Percentiles rank a stretch among this genome's conserved stretches.
Evolutionary conservation across 2,113 vertebrate genomes (phyloP).

Genomic region (Zapornia atra): DNA sequence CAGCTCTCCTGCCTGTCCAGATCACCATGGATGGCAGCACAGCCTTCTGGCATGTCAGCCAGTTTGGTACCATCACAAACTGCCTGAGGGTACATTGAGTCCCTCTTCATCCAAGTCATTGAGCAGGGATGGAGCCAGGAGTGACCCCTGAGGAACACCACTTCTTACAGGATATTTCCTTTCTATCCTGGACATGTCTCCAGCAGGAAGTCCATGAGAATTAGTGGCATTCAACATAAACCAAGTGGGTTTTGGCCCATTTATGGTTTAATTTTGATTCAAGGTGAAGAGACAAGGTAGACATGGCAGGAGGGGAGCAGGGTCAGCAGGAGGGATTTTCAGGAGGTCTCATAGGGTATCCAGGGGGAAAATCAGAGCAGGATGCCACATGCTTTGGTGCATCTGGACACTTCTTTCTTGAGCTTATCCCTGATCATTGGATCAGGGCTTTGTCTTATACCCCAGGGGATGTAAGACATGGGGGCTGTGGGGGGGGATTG

Average conservation of each 20-base stretch:
- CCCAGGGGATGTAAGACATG: no score
- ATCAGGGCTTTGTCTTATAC: neutral
- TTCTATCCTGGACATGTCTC: neutral
- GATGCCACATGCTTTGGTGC: neutral
- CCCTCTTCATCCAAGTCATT: no score
- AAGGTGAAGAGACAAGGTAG: neutral
- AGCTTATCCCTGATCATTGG: neutral
- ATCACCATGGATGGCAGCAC: no score
- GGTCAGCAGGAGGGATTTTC: neutral
- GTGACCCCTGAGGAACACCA: no score
- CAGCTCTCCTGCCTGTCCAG: no score
- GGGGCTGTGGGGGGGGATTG: neutral
- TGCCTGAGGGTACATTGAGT: no score
- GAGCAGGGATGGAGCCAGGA: no score
- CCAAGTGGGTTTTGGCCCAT: neutral
- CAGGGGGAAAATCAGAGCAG: neutral
- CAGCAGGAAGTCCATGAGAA: neutral
- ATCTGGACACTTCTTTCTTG: no score
- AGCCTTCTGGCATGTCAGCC: no score
- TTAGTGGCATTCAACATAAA: neutral
- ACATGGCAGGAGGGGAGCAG: neutral
- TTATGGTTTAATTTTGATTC: neutral
- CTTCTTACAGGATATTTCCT: neutral
- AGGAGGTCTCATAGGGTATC: neutral
- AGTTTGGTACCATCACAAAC: no score